A percentile compares a stretch with the other conserved stretches of the same genome.
These are phyloP conservation scores for Sebastes minor DNA, from an alignment of 2,797 vertebrate species.

Conservation along the genomic window DNA sequence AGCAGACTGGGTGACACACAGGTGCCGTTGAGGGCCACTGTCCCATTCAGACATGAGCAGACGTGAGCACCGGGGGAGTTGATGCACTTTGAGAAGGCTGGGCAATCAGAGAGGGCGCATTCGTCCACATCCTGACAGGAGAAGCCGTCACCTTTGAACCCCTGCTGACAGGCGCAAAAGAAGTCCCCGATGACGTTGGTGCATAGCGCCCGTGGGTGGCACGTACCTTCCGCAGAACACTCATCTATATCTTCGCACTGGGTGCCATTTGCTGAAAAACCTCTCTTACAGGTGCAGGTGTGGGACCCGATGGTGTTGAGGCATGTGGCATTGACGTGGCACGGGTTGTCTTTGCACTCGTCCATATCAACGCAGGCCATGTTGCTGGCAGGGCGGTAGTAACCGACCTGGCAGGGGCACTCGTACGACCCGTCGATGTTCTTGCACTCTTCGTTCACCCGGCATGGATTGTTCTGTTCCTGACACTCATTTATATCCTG, in stretches of 20 bases:
- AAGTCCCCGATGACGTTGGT: conserved; percentile 77
- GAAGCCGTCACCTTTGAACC: conserved; percentile 83
- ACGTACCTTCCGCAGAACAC: conserved; percentile 64
- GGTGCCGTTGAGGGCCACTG: conserved; percentile 70
- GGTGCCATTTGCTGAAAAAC: conserved; percentile 81
- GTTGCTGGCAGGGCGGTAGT: conserved; percentile 65
- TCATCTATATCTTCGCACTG: conserved; percentile 83
- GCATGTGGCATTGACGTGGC: conserved; percentile 82
- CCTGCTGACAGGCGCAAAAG: conserved; percentile 78
- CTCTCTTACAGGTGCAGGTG: conserved; percentile 81
- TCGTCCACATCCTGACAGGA: conserved; percentile 83
- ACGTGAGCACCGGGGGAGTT: conserved; percentile 84
- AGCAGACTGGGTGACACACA: conserved; percentile 71
- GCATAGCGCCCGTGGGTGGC: conserved; percentile 77
- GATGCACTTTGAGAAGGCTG: conserved; percentile 76
- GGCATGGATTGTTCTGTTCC: conserved; percentile 62
- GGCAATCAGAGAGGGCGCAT: conserved; percentile 78
- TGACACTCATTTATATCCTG: conserved; percentile 85
- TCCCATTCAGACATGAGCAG: conserved; percentile 87
- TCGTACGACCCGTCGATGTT: conserved; percentile 81
- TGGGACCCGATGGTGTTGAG: conserved; percentile 81
- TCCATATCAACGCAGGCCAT: conserved; percentile 80
- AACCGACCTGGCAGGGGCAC: conserved; percentile 80
- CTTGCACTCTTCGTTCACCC: conserved; percentile 78
- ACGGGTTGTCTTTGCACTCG: conserved; percentile 80